Base-by-base conservation (phyloP, 1,140 invertebrate genomes). In the Ceratosolen fusciceps region DNA sequence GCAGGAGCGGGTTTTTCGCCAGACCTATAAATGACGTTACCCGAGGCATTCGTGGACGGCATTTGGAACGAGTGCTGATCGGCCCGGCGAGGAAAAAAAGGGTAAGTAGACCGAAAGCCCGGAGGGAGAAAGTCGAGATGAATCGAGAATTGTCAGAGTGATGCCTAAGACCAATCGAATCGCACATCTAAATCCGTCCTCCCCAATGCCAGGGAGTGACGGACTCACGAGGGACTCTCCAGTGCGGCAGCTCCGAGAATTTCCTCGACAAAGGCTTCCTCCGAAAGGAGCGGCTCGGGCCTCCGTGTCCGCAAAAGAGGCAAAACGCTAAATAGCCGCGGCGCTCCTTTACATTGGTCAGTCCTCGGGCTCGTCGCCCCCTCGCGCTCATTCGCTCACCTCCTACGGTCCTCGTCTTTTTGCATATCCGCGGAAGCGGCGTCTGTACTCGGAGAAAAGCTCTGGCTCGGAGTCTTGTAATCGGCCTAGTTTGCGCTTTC, bases 21-120 rank as follows among this genome's bases (percentile, higher is more conserved):
- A 77, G 75, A 70, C 34, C 34, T 56, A 76, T 68, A 76, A 68
- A 60, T 54, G 67, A 21, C 37, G 68, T 78, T 78, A 78, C 68
- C 68, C 76, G 72, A 78, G 72, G 76, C 43, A 72, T 72, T 71
- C 56, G 76, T 62, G 43, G 52, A 62, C 49, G 52, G 68, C 76
- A 4, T 47, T 24, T 60, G 14, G 3, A 37, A 24, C 56, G 24
- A 52, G 65, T 74, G 62, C 73, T 29, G n/a, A n/a, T n/a, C n/a
- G n/a, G n/a, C n/a, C 58, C 16, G 39, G 14, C 24, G 3, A 16
- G 1, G 34, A 2, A 52, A 67, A 75, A 75, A 67, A 67, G 29
- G 56, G 58, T 67, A 67, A 75, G 58, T 75, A 75, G 74, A 60
- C 58, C 74, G 60, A 74, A 74, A 62, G 54, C 56, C 37, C 54